phyloP scores from a whole-genome alignment of 2,113 vertebrate species.

The Anas platyrhynchos region DNA sequence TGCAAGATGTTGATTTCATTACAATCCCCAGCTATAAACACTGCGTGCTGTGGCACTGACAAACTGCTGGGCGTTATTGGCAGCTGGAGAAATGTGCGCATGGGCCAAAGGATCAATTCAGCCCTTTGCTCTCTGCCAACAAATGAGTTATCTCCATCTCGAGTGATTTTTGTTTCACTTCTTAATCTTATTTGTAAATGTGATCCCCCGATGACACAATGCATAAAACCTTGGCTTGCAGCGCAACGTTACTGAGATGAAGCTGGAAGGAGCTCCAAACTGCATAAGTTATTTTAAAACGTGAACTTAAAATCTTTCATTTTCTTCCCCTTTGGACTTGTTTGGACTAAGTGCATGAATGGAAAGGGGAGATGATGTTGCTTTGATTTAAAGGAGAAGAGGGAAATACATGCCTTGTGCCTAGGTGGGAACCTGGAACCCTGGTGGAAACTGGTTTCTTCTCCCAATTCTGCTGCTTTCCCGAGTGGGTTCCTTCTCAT shows the following conservation, averaged over 20 bases:
- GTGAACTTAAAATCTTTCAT: not conserved
- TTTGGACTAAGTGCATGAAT: not conserved
- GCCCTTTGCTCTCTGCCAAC: constrained; percentile 47
- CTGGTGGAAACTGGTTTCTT: not conserved
- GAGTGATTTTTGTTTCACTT: constrained; percentile 68
- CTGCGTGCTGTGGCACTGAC: constrained; percentile 18
- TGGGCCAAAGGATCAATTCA: constrained; percentile 72
- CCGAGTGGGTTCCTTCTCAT: not conserved
- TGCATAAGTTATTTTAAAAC: constrained; percentile 21
- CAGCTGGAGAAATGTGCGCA: not conserved
- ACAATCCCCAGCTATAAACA: constrained; percentile 48
- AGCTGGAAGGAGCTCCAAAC: constrained; percentile 37
- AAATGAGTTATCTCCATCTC: constrained; percentile 70
- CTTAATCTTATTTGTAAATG: constrained; percentile 71
- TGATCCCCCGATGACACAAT: constrained; percentile 46
- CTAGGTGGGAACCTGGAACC: not conserved
- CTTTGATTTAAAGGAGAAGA: not conserved
- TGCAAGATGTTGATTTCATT: constrained; percentile 63
- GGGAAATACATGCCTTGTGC: rapidly evolving
- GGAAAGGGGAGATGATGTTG: not conserved
- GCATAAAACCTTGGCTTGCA: constrained; percentile 55
- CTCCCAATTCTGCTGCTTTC: not conserved
- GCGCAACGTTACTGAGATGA: not conserved
- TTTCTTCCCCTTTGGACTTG: not conserved
- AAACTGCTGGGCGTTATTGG: constrained; percentile 69